Evolutionary conservation across 1,140 invertebrate genomes (phyloP), one percentile per base, ranked within the genome.

Genomic region (Caenorhabditis briggsae): DNA sequence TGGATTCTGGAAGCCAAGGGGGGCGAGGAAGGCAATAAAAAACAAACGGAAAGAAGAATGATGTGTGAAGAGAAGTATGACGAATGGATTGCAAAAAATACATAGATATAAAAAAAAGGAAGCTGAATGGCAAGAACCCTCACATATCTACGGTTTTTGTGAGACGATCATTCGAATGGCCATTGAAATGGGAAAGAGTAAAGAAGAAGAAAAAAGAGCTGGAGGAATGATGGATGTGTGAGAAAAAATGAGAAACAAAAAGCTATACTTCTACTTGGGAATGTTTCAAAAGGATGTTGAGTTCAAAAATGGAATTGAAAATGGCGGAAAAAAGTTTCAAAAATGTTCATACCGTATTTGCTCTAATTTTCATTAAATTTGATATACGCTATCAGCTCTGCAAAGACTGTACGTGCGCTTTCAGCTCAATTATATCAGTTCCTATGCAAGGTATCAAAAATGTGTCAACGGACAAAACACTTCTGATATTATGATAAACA

Each of bases 111-210:
- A 70, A 70, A 64, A 70, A 20, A 70, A 46, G n/a, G 46, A 78
- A 78, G 70, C 70, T 78, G 70, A 50, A 78, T 78, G 70, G n/a
- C 70, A 78, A 78, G 46, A 78, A 78, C 46, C 64, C 70, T 33
- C 33, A 78, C 70, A 78, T 78, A 78, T 78, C 70, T 20, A 43
- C 41, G 64, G 64, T 33, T 70, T 78, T 78, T 50, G 50, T 50
- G 70, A 78, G 70, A 48, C 70, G 33, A 78, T 50, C 70, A 50
- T 50, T 78, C 46, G 20, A 50, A 48, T 78, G 20, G 46, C 16
- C 70, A n/a, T 78, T 46, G 46, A 46, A 78, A 25, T 48, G 43
- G 70, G 50, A 14, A 16, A 0, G 18, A 43, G 33, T n/a, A 25
- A 7, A 23, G 43, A 50, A 12, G 5, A 70, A 41, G 9, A 50